Base-by-base conservation (phyloP, 2,113 vertebrate genomes). In the Anolis sagrei region DNA sequence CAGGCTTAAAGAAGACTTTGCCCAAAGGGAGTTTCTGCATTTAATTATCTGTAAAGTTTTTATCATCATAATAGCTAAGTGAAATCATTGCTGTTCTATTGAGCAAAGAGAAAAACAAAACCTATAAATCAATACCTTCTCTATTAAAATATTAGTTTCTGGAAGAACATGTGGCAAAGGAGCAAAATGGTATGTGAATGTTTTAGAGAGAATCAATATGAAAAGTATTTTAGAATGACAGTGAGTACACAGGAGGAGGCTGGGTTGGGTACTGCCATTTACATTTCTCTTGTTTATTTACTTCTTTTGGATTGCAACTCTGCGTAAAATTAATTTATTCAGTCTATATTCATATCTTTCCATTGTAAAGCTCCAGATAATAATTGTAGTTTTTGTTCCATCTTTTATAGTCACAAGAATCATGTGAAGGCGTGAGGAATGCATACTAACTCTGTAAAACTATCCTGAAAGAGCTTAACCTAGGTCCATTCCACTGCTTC, bases 11-110 rank as follows among this genome's bases (percentile, higher is more conserved):
- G 89, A 92, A 94, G 94, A 77, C 48, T 88, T 93, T 76, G 89
- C 95, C 94, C 93, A 88, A 14, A 92, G 93, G 93, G 93, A 94
- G 88, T 89, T 84, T 88, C 82, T 90, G 87, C 88, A 92, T 94
- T 94, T 94, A 92, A 95, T 95, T 94, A 93, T 93, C 93, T 94
- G 91, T 93, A 89, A 95, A 94, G 93, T 92, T 90, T 93, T 29
- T 93, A 88, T 88, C 89, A 88, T 91, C 93, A 91, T 95, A 93
- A 92, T 93, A 94, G 92, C 89, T 88, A 90, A 92, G 91, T 93
- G 87, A 94, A 93, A 94, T 94, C 92, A 93, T 87, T 89, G 86
- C 89, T 93, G 58, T 84, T 88, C 81, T 79, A 81, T 1, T 88
- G 89, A 93, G 92, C 85, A 93, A 93, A 94, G 89, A 81, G 89